A percentile compares a stretch with the other conserved stretches of the same genome.
Evolutionary conservation across 2,113 vertebrate genomes (phyloP).

Genomic region (Anguilla japonica): DNA sequence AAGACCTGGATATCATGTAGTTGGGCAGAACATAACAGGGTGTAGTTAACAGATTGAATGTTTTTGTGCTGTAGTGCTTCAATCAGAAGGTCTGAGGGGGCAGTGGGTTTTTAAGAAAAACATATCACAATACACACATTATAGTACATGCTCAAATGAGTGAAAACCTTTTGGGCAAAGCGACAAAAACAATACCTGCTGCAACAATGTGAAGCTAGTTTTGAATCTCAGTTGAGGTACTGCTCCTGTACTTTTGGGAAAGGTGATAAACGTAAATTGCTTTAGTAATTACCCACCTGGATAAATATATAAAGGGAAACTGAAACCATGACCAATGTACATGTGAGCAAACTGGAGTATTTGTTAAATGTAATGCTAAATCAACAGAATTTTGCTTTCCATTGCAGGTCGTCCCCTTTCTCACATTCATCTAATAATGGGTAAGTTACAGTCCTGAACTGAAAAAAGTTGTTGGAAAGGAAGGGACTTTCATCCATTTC

Average conservation of each 20-base stretch:
- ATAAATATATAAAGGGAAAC: not conserved
- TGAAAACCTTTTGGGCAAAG: not conserved
- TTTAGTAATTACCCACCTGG: not conserved
- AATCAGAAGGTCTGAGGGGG: not conserved
- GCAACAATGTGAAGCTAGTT: not conserved
- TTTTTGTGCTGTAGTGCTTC: not conserved
- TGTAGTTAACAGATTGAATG: not conserved
- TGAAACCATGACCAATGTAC: not conserved
- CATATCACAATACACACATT: not conserved
- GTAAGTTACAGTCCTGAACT: slow-evolving; percentile 28
- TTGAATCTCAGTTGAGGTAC: not conserved
- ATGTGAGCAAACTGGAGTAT: not conserved
- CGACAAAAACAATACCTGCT: not conserved
- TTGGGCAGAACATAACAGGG: not conserved
- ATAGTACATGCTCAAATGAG: not conserved
- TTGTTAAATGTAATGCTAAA: not conserved
- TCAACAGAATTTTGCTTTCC: not conserved
- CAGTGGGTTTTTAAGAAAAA: not conserved
- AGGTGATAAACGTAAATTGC: not conserved
- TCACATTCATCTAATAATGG: slow-evolving; percentile 45
- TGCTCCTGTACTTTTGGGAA: not conserved
- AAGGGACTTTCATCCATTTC: not conserved
- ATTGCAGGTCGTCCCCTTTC: slow-evolving; percentile 42
- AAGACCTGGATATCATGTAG: not conserved
- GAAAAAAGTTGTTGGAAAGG: not conserved